Evolutionary conservation across 1,140 invertebrate genomes (phyloP).

Genomic region (Drosophila grimshawi): DNA sequence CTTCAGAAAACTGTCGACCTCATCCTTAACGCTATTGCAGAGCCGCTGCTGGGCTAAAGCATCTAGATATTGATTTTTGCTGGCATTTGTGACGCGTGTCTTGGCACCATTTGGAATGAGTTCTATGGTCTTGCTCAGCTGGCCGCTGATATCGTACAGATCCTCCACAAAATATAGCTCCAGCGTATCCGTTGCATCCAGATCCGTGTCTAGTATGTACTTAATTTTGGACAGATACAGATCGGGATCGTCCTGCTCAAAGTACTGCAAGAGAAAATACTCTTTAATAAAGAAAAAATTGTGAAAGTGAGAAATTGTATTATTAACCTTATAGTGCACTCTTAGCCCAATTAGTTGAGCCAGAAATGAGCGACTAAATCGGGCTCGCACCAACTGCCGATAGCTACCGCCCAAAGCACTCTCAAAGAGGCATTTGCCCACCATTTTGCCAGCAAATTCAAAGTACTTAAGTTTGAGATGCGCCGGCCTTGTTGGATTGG

Average conservation of each 20-base stretch:
- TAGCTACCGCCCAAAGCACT: slow-evolving; percentile 94
- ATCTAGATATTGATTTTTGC: slow-evolving; percentile 90
- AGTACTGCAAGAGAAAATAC: slow-evolving; percentile 87
- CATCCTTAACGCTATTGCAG: slow-evolving; percentile 91
- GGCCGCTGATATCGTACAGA: slow-evolving; percentile 92
- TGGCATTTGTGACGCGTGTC: slow-evolving; percentile 81
- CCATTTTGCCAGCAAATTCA: slow-evolving; percentile 96
- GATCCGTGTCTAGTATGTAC: slow-evolving; percentile 95
- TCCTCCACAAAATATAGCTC: slow-evolving; percentile 96
- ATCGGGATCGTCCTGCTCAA: slow-evolving; percentile 98
- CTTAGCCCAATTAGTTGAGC: slow-evolving; percentile 95
- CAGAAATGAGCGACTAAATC: slow-evolving; percentile 96
- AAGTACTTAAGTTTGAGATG: slow-evolving; percentile 94
- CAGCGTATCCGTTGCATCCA: slow-evolving; percentile 89
- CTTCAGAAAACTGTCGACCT: slow-evolving; percentile 94
- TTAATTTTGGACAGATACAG: slow-evolving; percentile 96
- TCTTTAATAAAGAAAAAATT: background rate
- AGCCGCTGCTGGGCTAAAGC: slow-evolving; percentile 95
- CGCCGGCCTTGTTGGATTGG: slow-evolving; percentile 90
- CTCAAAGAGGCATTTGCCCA: slow-evolving; percentile 92
- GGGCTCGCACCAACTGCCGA: slow-evolving; percentile 94
- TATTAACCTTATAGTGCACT: slow-evolving; percentile 92
- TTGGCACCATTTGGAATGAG: slow-evolving; percentile 90
- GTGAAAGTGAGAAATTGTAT: slow-evolving; percentile 79
- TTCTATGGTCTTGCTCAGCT: slow-evolving; percentile 90